phyloP scores from a whole-genome alignment of 1,140 invertebrate genomes.

The Diorhabda elongata region DNA sequence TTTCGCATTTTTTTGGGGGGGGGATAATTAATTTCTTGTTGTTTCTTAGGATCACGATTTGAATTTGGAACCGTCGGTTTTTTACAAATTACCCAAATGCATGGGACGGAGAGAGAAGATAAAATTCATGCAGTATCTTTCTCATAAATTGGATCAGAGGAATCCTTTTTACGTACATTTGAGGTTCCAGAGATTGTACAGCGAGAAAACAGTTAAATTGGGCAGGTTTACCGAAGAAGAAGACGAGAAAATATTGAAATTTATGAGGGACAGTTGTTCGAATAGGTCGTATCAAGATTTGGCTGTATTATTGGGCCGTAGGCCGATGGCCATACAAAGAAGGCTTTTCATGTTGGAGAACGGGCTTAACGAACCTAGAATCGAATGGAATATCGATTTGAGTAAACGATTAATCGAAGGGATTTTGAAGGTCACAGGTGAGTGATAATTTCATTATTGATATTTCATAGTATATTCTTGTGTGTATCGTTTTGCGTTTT shows the following conservation, averaged over 20 bases:
- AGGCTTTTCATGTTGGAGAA: not conserved
- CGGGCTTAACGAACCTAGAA: not conserved
- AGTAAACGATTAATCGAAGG: conserved; percentile 9
- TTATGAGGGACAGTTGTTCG: conserved; percentile 5
- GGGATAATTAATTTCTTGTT: conserved; percentile 4
- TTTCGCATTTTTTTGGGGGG: conserved; percentile 4
- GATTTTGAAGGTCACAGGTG: conserved; percentile 15
- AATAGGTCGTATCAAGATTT: conserved; percentile 14
- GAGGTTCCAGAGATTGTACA: conserved; percentile 19
- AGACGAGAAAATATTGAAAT: conserved; percentile 20
- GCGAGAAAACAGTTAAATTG: not conserved
- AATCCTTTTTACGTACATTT: conserved; percentile 12
- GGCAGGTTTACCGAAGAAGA: conserved; percentile 21
- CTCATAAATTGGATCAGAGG: conserved; percentile 17
- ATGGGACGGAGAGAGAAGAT: conserved; percentile 10
- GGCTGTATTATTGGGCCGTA: conserved; percentile 9
- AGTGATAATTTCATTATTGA: not conserved
- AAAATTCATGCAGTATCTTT: conserved; percentile 22
- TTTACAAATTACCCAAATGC: conserved; percentile 9
- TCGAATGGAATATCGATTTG: conserved; percentile 4
- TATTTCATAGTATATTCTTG: too few relatives aligned
- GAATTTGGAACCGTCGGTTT: conserved; percentile 7
- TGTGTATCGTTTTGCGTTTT: too few relatives aligned
- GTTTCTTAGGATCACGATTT: conserved; percentile 21
- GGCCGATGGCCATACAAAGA: conserved; percentile 14